phyloP scores from a whole-genome alignment of 2,797 vertebrate genomes.

The Pitangus sulphuratus region DNA sequence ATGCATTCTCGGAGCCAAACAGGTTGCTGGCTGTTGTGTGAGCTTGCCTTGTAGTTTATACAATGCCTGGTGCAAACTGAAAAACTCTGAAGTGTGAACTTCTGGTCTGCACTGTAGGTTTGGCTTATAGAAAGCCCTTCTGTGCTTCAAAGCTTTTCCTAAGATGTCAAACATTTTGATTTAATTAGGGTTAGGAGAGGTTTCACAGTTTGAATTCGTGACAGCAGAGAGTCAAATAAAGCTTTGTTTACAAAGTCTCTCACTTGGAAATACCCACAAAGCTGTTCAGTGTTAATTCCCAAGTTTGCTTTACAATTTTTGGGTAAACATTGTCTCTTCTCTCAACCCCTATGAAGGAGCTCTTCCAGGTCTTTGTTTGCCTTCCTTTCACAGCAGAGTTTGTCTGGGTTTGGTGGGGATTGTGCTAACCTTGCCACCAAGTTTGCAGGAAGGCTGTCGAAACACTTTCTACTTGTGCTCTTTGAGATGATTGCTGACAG shows the following conservation, averaged over 20 bases:
- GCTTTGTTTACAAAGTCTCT: constrained; percentile 43
- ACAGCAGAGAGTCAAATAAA: constrained; percentile 49
- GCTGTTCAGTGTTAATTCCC: constrained; percentile 31
- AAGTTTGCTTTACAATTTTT: constrained; percentile 10
- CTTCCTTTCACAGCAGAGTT: constrained; percentile 28
- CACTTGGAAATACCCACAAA: constrained; percentile 15
- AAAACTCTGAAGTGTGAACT: background rate
- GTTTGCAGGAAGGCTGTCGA: background rate
- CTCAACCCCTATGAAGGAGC: background rate
- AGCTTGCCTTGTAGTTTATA: background rate
- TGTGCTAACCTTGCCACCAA: constrained; percentile 7
- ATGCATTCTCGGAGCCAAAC: background rate
- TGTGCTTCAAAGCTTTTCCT: constrained; percentile 12
- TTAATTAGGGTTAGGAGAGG: constrained; percentile 44
- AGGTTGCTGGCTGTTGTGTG: background rate
- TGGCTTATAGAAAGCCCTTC: constrained; percentile 9
- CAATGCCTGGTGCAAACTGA: background rate
- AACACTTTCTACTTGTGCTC: background rate
- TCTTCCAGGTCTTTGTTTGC: constrained; percentile 41
- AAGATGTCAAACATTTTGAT: constrained; percentile 43
- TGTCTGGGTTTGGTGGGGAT: constrained; percentile 16
- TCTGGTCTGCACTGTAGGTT: background rate
- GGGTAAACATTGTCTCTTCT: constrained; percentile 21
- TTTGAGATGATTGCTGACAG: background rate
- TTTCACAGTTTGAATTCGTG: background rate